Base-by-base conservation (phyloP, 2,888 invertebrate species). In the Blomia tropicalis region DNA sequence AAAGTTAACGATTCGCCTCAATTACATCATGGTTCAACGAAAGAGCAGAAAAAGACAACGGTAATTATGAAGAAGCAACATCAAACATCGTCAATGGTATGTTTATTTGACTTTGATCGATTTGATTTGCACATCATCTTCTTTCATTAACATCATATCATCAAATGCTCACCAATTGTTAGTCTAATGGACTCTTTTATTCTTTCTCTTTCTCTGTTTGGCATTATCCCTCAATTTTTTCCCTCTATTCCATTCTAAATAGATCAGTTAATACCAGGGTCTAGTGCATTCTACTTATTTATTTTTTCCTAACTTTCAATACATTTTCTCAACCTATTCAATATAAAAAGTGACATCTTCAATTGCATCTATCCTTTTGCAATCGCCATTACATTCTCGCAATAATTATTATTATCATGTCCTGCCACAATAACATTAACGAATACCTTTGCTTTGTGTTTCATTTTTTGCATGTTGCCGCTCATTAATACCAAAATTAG, bases 41-140 rank as follows among this genome's bases (percentile, higher is more conserved):
- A 58, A 54, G 62, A 62, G 32, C 62, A 62, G 19, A 62, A 62
- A 32, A 62, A 36, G 14, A 62, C 62, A 7, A 62, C 62, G 11
- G 58, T 58, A 41, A 58, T 62, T n/a, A 62, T 62, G 44, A 62
- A 58, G 44, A 62, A 62, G 29, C 58, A 62, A 19, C 56, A 56
- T n/a, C 31, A 31, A 30, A 32, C 56, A 36, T 47, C 51, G 51
- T 47, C 51, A 22, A 56, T 56, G 56, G 56, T 56, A 56, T 27
- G 56, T 29, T 2, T 19, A 56, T 51, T 22, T 2, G 36, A 56
- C 14, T 56, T 47, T 7, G 51, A 27, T 7, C 51, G 14, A 17
- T 41, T 41, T n/a, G 14, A 17, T 41, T 41, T 41, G 14, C n/a
- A 17, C 41, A 17, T 41, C n/a, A 17, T 41, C 41, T 41, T 41